These are phyloP conservation scores for Deilephila porcellus DNA, from an alignment of 2,888 invertebrate genomes.

Conservation along the genomic window DNA sequence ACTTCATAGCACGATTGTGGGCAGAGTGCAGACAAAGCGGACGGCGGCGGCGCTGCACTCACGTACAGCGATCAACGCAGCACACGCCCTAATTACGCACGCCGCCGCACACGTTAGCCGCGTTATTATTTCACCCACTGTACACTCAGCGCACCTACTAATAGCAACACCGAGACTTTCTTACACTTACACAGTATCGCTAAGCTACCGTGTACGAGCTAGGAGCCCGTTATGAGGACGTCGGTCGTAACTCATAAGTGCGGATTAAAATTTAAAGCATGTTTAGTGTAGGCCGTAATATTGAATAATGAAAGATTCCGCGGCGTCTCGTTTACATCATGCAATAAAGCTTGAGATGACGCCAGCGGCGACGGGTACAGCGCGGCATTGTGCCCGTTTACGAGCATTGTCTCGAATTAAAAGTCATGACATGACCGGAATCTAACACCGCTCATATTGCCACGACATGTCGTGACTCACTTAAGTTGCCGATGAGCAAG, in stretches of 20 bases:
- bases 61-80: conserved; percentile 9
- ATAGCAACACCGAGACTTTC: not conserved
- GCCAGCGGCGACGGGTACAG: not conserved
- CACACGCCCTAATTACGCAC: not conserved
- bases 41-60: not conserved
- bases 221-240: not conserved
- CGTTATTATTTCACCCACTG: conserved; percentile 10
- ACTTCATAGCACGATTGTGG: not conserved
- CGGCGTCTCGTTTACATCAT: conserved; percentile 17
- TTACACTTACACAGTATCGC: not conserved
- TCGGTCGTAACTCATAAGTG: conserved; percentile 17
- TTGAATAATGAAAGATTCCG: conserved; percentile 20
- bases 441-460: not conserved
- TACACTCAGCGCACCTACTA: not conserved
- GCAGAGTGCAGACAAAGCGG: not conserved
- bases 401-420: conserved; percentile 1
- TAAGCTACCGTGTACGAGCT: not conserved
- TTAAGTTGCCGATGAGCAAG: not conserved
- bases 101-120: not conserved
- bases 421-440: not conserved
- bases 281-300: conserved; percentile 1
- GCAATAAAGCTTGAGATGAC: conserved; percentile 19
- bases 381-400: not conserved
- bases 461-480: not conserved
- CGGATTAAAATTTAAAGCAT: conserved; percentile 22